These are phyloP conservation scores for Bombyx mori DNA, from an alignment of 1,140 invertebrate species.

Conservation along the genomic window ASM3026992v2 NC_085116.1:17469001-17469500, in stretches of 20 bases:
- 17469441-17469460: neutral
- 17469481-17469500: slow-evolving; percentile 53
- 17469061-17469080: slow-evolving; percentile 50
- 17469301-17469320: neutral
- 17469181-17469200: neutral
- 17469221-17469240: neutral
- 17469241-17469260: neutral
- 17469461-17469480: slow-evolving; percentile 39
- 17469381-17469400: neutral
- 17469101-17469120: slow-evolving; percentile 24
- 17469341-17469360: too few relatives aligned
- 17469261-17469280: neutral
- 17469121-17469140: slow-evolving; percentile 30
- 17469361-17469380: neutral
- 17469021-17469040: slow-evolving; percentile 40
- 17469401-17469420: too few relatives aligned
- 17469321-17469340: too few relatives aligned
- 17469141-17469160: slow-evolving; percentile 16
- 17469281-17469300: neutral
- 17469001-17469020: slow-evolving; percentile 49
- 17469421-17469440: too few relatives aligned
- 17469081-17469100: slow-evolving; percentile 44
- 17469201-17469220: neutral
- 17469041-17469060: slow-evolving; percentile 48
- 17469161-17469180: neutral